Conservation (phyloP, 2,113 vertebrate genomes). For the Elephas maximus region DNA sequence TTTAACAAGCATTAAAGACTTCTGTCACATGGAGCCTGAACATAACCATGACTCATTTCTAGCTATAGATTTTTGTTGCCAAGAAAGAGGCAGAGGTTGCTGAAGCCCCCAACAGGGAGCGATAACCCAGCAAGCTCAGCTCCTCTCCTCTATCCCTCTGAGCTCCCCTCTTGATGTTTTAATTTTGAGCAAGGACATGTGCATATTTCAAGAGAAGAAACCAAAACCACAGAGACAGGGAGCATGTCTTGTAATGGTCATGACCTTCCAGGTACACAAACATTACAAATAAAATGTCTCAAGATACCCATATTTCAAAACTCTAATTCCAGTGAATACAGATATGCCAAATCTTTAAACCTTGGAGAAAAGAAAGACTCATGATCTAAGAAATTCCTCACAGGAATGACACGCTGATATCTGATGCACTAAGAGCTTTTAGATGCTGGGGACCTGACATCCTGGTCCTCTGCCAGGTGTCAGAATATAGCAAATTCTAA, state of each 20-base stretch:
- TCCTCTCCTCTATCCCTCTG: not conserved
- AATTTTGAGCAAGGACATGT: not conserved
- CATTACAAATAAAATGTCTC: not conserved
- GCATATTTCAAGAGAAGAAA: conserved; percentile 39
- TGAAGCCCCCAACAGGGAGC: not conserved
- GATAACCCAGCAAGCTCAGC: not conserved
- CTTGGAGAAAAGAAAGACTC: not conserved
- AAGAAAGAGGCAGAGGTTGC: not conserved
- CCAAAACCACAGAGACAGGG: conserved; percentile 28
- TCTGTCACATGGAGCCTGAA: not conserved
- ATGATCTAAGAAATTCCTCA: not conserved
- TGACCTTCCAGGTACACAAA: not conserved
- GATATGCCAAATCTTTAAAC: not conserved
- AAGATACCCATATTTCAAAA: not conserved
- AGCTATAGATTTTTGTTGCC: not conserved
- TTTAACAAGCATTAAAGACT: not conserved
- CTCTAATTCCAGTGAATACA: not conserved
- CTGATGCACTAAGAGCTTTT: not conserved
- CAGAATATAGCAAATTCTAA: not conserved
- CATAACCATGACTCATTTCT: not conserved
- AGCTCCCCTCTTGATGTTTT: not conserved
- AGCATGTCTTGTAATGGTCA: not conserved
- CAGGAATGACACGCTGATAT: not conserved
- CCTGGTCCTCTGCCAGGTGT: not conserved
- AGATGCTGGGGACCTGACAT: not conserved